Evolutionary conservation across 2,888 invertebrate species (phyloP).

Genomic region (Protonemura montana): DNA sequence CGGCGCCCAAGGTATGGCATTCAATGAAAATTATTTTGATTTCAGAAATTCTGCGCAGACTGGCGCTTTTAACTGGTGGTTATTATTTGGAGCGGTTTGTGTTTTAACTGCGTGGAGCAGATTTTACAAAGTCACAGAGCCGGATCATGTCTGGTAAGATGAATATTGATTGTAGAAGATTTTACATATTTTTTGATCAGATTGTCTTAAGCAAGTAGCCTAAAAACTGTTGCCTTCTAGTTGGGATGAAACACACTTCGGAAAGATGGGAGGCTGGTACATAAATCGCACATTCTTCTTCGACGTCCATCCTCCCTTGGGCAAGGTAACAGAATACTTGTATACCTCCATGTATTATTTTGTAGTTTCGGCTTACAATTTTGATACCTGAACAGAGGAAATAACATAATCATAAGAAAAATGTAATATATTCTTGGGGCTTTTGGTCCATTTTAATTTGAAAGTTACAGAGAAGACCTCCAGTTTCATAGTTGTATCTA

Average conservation of each 20-base stretch:
- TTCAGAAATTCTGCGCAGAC: not conserved
- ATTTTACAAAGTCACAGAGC: conserved; percentile 88
- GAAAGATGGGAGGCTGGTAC: conserved; percentile 99
- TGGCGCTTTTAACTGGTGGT: conserved; percentile 66
- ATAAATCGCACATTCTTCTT: conserved; percentile 97
- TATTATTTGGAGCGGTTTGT: conserved; percentile 70
- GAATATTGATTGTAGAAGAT: no score
- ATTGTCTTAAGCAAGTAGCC: not conserved
- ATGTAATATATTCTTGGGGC: no score
- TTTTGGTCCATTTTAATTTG: no score
- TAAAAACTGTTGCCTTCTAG: conserved; percentile 59
- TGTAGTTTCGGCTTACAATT: no score
- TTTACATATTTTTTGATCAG: conserved; percentile 50
- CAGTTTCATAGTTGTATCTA: no score
- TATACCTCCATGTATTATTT: no score
- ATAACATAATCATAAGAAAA: no score
- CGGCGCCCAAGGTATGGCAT: no score
- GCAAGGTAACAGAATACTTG: conserved; percentile 73
- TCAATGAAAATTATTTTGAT: no score
- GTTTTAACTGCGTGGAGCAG: conserved; percentile 76
- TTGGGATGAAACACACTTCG: conserved; percentile 99
- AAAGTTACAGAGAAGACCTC: no score
- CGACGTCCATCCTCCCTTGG: conserved; percentile 96
- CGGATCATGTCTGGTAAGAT: conserved; percentile 95
- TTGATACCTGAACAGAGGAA: no score